phyloP scores from a whole-genome alignment of 1,140 invertebrate genomes.

The Tribolium castaneum region DNA sequence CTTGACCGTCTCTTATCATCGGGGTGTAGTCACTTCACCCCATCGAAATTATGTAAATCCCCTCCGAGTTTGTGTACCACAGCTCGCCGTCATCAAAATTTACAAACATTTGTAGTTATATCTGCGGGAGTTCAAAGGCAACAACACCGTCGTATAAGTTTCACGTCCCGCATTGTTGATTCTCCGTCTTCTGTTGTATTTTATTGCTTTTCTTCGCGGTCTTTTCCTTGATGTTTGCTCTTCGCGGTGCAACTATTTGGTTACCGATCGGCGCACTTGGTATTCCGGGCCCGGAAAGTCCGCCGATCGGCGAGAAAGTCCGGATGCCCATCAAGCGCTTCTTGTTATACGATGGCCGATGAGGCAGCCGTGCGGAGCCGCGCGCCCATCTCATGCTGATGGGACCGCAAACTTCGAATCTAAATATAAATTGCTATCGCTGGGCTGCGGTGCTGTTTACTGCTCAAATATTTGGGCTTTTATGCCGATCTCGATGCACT shows the following conservation, averaged over 20 bases:
- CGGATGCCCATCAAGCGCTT: conserved; percentile 45
- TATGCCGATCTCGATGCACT: conserved; percentile 55
- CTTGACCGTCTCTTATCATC: conserved; percentile 36
- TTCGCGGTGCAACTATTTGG: conserved; percentile 37
- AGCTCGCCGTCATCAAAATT: conserved; percentile 38
- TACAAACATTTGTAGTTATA: conserved; percentile 36
- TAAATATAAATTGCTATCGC: conserved; percentile 55
- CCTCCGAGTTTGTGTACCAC: neutral
- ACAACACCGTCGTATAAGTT: conserved; percentile 14
- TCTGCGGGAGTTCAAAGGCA: conserved; percentile 13
- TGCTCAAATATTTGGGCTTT: conserved; percentile 57
- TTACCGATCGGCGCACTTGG: conserved; percentile 33
- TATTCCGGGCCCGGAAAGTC: conserved; percentile 14
- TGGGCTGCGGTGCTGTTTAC: conserved; percentile 48
- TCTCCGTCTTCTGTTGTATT: conserved; percentile 32
- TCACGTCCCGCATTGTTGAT: conserved; percentile 31
- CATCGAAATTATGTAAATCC: conserved; percentile 39
- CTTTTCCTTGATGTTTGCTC: conserved; percentile 27
- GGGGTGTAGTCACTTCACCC: conserved; percentile 30
- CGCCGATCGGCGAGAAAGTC: conserved; percentile 37
- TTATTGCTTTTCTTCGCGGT: conserved; percentile 38
- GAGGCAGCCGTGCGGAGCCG: conserved; percentile 44
- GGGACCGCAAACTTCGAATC: conserved; percentile 50
- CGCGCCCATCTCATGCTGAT: conserved; percentile 43
- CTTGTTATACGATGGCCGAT: conserved; percentile 47